Base-by-base conservation (phyloP, 2,888 invertebrate genomes). In the Alentia gelatinosa region DNA sequence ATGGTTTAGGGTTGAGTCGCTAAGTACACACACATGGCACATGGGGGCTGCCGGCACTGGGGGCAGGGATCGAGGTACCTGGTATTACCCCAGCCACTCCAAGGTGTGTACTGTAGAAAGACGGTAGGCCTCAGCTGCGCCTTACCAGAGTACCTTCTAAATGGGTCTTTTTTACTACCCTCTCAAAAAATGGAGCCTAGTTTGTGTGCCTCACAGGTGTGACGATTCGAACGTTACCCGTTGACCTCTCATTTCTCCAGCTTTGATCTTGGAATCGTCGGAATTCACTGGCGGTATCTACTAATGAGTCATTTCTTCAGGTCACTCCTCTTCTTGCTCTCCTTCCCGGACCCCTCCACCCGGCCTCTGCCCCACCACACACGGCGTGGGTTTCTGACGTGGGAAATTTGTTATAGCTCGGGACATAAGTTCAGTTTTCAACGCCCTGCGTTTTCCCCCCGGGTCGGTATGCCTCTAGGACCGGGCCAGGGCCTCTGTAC, bases 21-120 rank as follows among this genome's bases (percentile, higher is more conserved):
- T 79, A 39, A 79, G 79, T 79, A 79, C 35, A 79, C 12, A 79
- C 79, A 79, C 39, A 39, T 79, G 68, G n/a, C n/a, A n/a, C n/a
- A n/a, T n/a, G n/a, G n/a, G 79, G 79, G 79, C 39, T 79, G 23
- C 74, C 12, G 74, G 15, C 30, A 74, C 26, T 74, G 30, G 12
- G 12, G 74, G 33, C 26, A n/a, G n/a, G n/a, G n/a, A n/a, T n/a
- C n/a, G n/a, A n/a, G n/a, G n/a, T n/a, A n/a, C n/a, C n/a, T n/a
- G n/a, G n/a, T n/a, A n/a, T n/a, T n/a, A n/a, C n/a, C n/a, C n/a
- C n/a, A n/a, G n/a, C n/a, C n/a, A n/a, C n/a, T n/a, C n/a, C n/a
- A n/a, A n/a, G n/a, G n/a, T n/a, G n/a, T n/a, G n/a, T n/a, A n/a
- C n/a, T n/a, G n/a, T n/a, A n/a, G n/a, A n/a, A n/a, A n/a, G n/a